Percentiles rank a stretch among this genome's conserved stretches.
These are phyloP conservation scores for Rhinichthys osculus DNA, from an alignment of 2,797 vertebrate species.

Conservation along the genomic window DNA sequence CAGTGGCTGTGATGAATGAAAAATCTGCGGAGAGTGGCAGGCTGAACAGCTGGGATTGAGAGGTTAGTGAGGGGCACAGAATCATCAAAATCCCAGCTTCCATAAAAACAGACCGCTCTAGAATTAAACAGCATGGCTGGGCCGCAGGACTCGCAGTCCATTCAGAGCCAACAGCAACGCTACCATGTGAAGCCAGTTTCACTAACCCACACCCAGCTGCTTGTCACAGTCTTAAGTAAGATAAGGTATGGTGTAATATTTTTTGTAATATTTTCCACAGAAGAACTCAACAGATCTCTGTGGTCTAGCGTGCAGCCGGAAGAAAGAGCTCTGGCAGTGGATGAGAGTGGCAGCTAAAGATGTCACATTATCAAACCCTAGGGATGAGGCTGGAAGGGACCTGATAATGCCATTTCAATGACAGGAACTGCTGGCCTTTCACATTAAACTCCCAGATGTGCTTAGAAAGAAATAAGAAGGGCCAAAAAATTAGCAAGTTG, in stretches of 20 bases:
- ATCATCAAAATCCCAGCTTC: conserved; percentile 30
- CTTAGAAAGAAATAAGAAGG: neutral
- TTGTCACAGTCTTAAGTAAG: conserved; percentile 7
- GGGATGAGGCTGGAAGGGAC: conserved; percentile 65
- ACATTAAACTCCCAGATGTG: neutral
- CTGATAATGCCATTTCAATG: conserved; percentile 60
- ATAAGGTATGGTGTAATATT: conserved; percentile 25
- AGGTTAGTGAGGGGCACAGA: conserved; percentile 18
- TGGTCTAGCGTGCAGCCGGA: neutral
- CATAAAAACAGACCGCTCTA: conserved; percentile 32
- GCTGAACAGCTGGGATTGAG: conserved; percentile 4
- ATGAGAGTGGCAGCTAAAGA: conserved; percentile 47
- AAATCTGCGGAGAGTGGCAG: conserved; percentile 20
- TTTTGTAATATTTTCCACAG: conserved; percentile 38
- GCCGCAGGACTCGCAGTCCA: neutral
- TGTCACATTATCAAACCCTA: conserved; percentile 45
- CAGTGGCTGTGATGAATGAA: conserved; percentile 26
- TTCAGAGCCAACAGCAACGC: neutral
- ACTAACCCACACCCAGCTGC: conserved; percentile 11
- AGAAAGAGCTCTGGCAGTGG: conserved; percentile 27
- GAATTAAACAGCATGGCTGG: conserved; percentile 36
- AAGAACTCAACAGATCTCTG: conserved; percentile 19
- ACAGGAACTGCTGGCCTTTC: neutral
- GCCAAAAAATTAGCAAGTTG: neutral
- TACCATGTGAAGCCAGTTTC: conserved; percentile 1